Base-by-base conservation (phyloP, 2,888 invertebrate species). In the Thymelicus sylvestris region DNA sequence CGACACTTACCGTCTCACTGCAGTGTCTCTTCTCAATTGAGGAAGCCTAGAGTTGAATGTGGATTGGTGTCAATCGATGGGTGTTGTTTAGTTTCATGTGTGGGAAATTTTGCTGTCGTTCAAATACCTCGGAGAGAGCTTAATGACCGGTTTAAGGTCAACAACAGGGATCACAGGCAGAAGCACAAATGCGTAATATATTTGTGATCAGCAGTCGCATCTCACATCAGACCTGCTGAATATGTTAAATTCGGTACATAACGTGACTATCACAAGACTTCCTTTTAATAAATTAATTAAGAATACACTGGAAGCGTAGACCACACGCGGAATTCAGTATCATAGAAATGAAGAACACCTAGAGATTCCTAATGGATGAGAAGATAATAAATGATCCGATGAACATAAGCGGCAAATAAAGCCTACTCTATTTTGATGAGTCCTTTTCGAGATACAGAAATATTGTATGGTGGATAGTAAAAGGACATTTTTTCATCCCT, bases 251-350 rank as follows among this genome's bases (percentile, higher is more conserved):
- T 52, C 1, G 15, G 15, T 50, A 15, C 5, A 19, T 19, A 6
- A 52, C 52, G 3, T 50, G 6, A 48, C 48, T 48, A 4, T 12
- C 12, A 44, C 44, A 44, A 44, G 44, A 3, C 41, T 8, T 41
- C 10, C 0, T 10, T 41, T 41, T 7, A 41, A 4, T 44, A 44
- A 1, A 8, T 12, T 44, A 44, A 44, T 2, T 12, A 44, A 44
- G 2, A 41, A 7, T 50, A 50, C n/a, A 15, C n/a, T 74, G 74
- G 76, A 77, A 76, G 73, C 31, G 31, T 31, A 68, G 76, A 78
- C 83, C 84, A 84, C 83, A 84, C 83, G 85, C 83, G 81, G 82
- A 84, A 85, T 86, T 82, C 79, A 81, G 82, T 81, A 79, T 80
- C 81, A 82, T 78, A 83, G 80, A 76, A 79, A 79, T 79, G 75